Evolutionary conservation across 1,140 invertebrate species (phyloP).

Genomic region (Apis laboriosa): DNA sequence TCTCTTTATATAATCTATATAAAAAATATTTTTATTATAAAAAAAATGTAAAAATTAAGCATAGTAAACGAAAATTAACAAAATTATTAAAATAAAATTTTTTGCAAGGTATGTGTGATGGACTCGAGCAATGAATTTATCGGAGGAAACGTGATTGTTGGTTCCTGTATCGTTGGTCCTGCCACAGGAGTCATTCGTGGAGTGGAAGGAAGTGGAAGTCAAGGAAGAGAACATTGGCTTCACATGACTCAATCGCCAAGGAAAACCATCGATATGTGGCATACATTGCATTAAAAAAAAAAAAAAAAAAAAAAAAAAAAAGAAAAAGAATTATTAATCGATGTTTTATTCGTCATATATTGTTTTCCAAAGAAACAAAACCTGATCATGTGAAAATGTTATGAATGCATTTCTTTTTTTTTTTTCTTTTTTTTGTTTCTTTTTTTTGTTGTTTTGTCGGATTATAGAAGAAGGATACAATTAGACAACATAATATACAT

Average conservation of each 20-base stretch:
- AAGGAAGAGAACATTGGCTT: slow-evolving; percentile 87
- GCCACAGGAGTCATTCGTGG: slow-evolving; percentile 82
- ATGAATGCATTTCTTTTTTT: not conserved
- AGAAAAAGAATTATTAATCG: too few relatives aligned
- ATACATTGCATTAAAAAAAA: slow-evolving; percentile 82
- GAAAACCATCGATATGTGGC: slow-evolving; percentile 92
- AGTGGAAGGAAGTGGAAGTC: slow-evolving; percentile 64
- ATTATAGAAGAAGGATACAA: not conserved
- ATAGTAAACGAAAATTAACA: not conserved
- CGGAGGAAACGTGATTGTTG: slow-evolving; percentile 86
- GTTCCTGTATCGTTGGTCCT: slow-evolving; percentile 87
- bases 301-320: not conserved
- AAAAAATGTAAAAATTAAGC: not conserved
- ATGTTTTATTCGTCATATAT: not conserved
- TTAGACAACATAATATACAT: slow-evolving; percentile 22
- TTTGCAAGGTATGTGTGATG: slow-evolving; percentile 82
- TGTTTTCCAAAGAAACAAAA: not conserved
- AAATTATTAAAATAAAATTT: not conserved
- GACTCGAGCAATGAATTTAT: slow-evolving; percentile 85
- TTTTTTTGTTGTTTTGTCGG: not conserved
- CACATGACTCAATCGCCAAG: slow-evolving; percentile 91
- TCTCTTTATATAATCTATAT: too few relatives aligned
- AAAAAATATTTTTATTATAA: not conserved
- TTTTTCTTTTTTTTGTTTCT: not conserved
- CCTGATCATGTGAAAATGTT: not conserved